A percentile compares a stretch with the other conserved stretches of the same genome.
Evolutionary conservation across 2,888 invertebrate genomes (phyloP).

Genomic region (Mantis religiosa): DNA sequence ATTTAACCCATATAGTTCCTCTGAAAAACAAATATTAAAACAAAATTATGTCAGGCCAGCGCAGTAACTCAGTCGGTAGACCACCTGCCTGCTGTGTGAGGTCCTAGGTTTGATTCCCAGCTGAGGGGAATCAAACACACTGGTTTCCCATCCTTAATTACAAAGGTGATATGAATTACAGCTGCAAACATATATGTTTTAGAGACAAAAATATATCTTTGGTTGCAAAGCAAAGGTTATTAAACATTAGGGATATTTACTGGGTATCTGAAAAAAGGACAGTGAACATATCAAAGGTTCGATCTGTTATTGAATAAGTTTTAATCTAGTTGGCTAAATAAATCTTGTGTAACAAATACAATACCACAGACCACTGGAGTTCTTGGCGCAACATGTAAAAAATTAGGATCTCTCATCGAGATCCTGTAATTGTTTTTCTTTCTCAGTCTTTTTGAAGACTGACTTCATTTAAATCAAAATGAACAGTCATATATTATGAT

Average conservation of each 20-base stretch:
- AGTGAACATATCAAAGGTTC: background rate
- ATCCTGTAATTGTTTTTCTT: background rate
- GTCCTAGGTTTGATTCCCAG: too few species aligned
- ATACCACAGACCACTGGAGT: conserved; percentile 19
- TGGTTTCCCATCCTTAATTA: too few species aligned
- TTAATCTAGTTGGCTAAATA: conserved; percentile 21
- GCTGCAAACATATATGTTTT: background rate
- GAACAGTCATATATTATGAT: background rate
- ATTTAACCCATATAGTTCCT: too few species aligned
- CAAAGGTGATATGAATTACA: too few species aligned
- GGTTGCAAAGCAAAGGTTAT: background rate
- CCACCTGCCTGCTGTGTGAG: too few species aligned
- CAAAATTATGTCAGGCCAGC: too few species aligned
- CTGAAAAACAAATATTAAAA: too few species aligned
- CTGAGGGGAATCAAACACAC: too few species aligned
- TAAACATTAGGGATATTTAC: background rate
- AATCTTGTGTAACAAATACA: conserved; percentile 24
- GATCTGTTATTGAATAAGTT: conserved; percentile 1
- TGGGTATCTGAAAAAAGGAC: background rate
- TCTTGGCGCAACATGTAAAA: conserved; percentile 5
- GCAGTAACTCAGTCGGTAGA: too few species aligned
- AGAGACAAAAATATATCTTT: background rate
- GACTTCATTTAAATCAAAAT: background rate
- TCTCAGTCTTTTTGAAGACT: background rate
- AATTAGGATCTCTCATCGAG: background rate